Percentiles rank a stretch among this genome's conserved stretches.
These are phyloP conservation scores for Sardinella longiceps DNA, from an alignment of 2,797 vertebrate genomes.

Conservation along the genomic window DNA sequence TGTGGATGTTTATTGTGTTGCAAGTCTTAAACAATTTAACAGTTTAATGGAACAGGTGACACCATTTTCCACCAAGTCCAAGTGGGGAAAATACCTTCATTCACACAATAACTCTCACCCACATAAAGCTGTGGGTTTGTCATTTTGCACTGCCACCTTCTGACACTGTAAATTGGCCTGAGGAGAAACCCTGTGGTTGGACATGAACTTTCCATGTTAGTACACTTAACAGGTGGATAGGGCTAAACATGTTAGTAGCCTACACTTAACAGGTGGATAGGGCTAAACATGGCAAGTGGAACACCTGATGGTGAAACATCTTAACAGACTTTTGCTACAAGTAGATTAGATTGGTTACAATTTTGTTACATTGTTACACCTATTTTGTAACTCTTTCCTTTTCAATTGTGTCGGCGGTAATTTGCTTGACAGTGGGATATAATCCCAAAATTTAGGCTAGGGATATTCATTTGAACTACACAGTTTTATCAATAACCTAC, in stretches of 20 bases:
- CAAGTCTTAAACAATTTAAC: not conserved
- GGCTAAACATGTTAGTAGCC: not conserved
- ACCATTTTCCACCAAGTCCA: not conserved
- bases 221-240: slow-evolving; percentile 7
- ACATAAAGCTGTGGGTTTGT: not conserved
- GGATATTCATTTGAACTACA: not conserved
- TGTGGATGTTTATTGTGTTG: not conserved
- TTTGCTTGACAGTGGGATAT: not conserved
- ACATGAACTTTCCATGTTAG: slow-evolving; percentile 19
- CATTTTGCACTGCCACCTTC: not conserved
- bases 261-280: slow-evolving; percentile 7
- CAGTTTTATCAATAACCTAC: not conserved
- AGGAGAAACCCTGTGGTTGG: not conserved
- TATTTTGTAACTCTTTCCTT: not conserved
- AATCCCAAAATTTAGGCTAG: not conserved
- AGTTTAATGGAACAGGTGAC: not conserved
- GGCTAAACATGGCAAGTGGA: not conserved
- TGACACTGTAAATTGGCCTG: not conserved
- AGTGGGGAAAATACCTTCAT: not conserved
- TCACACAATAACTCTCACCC: not conserved
- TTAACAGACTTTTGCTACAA: not conserved
- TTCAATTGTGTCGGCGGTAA: not conserved
- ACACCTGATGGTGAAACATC: not conserved
- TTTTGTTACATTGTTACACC: not conserved
- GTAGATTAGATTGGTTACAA: not conserved